Percentiles rank a stretch among this genome's conserved stretches.
Conservation (phyloP, 1,140 invertebrate species). For the Odontomachus brunneus region DNA sequence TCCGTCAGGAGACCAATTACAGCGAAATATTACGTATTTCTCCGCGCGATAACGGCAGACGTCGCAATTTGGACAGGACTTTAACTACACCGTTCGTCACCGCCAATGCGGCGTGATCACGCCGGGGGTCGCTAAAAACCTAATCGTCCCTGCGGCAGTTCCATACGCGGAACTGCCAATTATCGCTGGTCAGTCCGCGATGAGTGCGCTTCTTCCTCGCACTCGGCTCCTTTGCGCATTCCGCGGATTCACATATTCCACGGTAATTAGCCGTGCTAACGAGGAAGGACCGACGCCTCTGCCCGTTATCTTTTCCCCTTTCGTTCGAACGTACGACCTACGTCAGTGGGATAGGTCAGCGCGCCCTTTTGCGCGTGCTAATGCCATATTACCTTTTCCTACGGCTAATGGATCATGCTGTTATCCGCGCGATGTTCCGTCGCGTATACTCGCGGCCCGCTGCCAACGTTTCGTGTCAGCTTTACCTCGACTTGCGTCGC, state of each 20-base stretch:
- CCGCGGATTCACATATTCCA: constrained; percentile 69
- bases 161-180: constrained; percentile 35
- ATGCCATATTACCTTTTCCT: constrained; percentile 71
- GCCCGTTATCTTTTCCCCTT: constrained; percentile 69
- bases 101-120: constrained; percentile 34
- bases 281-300: constrained; percentile 51
- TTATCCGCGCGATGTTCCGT: constrained; percentile 65
- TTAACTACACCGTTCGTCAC: constrained; percentile 2
- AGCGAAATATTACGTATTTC: too few species aligned
- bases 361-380: constrained; percentile 73
- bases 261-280: constrained; percentile 74
- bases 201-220: too few species aligned
- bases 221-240: constrained; percentile 41
- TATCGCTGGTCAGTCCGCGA: constrained; percentile 16
- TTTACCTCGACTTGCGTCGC: constrained; percentile 1
- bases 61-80: background rate
- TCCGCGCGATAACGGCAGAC: too few species aligned
- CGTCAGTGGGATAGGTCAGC: constrained; percentile 75
- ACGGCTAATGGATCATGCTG: constrained; percentile 73
- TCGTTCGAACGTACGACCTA: constrained; percentile 47
- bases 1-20: too few species aligned
- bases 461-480: background rate
- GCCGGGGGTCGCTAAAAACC: constrained; percentile 20
- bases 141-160: constrained; percentile 2
- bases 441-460: constrained; percentile 46